Evolutionary conservation across 1,140 invertebrate genomes (phyloP), one percentile per base, ranked within the genome.

Genomic region (Battus philenor): DNA sequence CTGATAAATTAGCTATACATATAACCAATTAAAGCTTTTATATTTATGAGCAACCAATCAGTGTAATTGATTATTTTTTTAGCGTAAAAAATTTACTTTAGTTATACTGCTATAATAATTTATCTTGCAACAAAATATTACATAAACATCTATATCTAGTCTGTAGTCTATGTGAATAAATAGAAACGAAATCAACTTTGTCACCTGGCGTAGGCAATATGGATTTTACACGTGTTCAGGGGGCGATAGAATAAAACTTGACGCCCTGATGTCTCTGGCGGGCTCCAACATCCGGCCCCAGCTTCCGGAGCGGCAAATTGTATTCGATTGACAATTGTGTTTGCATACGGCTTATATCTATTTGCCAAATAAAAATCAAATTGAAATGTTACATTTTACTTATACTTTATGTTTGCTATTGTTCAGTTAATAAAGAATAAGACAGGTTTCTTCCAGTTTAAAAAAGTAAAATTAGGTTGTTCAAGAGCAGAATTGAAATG

Each of bases 311-410:
- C 36, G 22, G 22, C 36, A 39, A 39, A 39, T 39, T 39, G 36
- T 39, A 26, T 39, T 39, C 22, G 36, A 39, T 39, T 39, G 36
- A 39, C 36, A 20, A 39, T 39, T 39, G 18, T 39, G 13, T 39
- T 39, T 39, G 36, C 20, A 39, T 24, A 26, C 20, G 36, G 36
- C 15, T 39, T 39, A 39, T 39, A 39, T 39, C 36, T 13, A 39
- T 39, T 39, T 39, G 20, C 4, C 36, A 39, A 39, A 39, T 39
- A 39, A 26, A 39, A 39, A 39, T 12, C 20, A 26, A 39, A 39
- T 39, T 22, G 12, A 26, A 39, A 26, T 18, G 9, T 20, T 20
- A 20, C 33, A 18, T 36, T 33, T 33, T 18, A 18, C 15, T 34
- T 11, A 13, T 36, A 22, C 17, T 36, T 36, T 16, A 7, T 18